Conservation (phyloP, 2,888 invertebrate species). For the Archips crataeganus region DNA sequence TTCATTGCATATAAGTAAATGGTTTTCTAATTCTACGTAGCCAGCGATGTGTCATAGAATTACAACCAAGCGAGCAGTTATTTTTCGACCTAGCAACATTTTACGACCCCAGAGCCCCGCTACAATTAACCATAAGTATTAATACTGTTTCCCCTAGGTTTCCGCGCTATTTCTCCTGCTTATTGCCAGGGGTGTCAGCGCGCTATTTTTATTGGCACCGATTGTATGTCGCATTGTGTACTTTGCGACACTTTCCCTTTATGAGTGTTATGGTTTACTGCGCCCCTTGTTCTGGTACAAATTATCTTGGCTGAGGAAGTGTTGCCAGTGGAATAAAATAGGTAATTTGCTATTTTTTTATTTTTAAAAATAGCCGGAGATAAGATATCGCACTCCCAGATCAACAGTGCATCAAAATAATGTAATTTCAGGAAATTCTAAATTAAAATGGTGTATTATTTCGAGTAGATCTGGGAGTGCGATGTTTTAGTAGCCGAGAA, state of each 20-base stretch:
- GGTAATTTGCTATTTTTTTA: too few relatives aligned
- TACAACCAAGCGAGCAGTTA: background rate
- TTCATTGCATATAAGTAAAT: too few relatives aligned
- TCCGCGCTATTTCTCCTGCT: constrained; percentile 81
- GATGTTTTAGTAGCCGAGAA: background rate
- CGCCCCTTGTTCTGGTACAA: constrained; percentile 49
- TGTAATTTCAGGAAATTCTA: too few relatives aligned
- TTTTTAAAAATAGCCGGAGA: background rate
- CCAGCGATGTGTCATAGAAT: background rate
- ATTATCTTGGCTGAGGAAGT: constrained; percentile 45
- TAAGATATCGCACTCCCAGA: too few relatives aligned
- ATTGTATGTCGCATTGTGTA: constrained; percentile 76
- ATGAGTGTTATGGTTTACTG: constrained; percentile 76
- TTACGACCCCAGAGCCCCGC: constrained; percentile 62
- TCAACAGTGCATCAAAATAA: too few relatives aligned
- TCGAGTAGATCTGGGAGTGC: too few relatives aligned
- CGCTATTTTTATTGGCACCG: constrained; percentile 80
- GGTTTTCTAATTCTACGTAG: too few relatives aligned
- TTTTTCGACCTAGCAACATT: constrained; percentile 52
- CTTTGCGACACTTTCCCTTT: constrained; percentile 80
- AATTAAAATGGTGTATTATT: too few relatives aligned
- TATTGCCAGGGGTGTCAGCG: constrained; percentile 79
- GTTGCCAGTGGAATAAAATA: background rate
- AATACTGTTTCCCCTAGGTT: constrained; percentile 83
- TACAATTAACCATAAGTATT: constrained; percentile 85